phyloP scores from a whole-genome alignment of 2,888 invertebrate species.

The Aproaerema taeniolella region DNA sequence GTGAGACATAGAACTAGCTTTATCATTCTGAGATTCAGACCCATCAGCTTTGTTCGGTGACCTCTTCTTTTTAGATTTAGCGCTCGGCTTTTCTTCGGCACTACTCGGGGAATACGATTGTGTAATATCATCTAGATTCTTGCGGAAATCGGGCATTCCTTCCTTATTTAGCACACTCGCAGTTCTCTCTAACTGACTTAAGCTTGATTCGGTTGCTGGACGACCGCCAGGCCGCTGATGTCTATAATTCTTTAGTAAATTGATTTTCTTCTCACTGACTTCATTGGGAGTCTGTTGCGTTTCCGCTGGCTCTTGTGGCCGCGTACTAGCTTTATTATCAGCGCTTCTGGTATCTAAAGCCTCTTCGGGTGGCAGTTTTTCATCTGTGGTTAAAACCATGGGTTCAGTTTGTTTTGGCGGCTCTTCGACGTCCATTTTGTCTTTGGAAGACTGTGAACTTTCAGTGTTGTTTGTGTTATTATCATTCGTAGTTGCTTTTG shows the following conservation, averaged over 20 bases:
- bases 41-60: slow-evolving; percentile 52
- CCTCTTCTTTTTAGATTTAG: slow-evolving; percentile 62
- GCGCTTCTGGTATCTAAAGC: slow-evolving; percentile 44
- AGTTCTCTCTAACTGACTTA: slow-evolving; percentile 63
- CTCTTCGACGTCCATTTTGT: slow-evolving; percentile 24
- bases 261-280: slow-evolving; percentile 52
- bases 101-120: slow-evolving; percentile 65
- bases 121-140: slow-evolving; percentile 68
- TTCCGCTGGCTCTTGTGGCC: slow-evolving; percentile 8
- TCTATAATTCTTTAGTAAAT: slow-evolving; percentile 67
- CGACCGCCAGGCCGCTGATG: slow-evolving; percentile 57
- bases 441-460: slow-evolving; percentile 22
- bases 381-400: slow-evolving; percentile 60
- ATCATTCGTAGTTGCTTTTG: slow-evolving; percentile 17
- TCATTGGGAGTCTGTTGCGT: slow-evolving; percentile 24
- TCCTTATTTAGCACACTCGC: slow-evolving; percentile 62
- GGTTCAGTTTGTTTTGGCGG: slow-evolving; percentile 30
- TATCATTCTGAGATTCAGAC: slow-evolving; percentile 39
- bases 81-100: slow-evolving; percentile 48
- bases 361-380: slow-evolving; percentile 61
- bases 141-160: slow-evolving; percentile 65
- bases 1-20: slow-evolving; percentile 49
- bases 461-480: slow-evolving; percentile 16
- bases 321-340: slow-evolving; percentile 28
- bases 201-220: slow-evolving; percentile 56